Conservation (phyloP, 1,140 invertebrate species). For the Tetragonula clypearis region DNA sequence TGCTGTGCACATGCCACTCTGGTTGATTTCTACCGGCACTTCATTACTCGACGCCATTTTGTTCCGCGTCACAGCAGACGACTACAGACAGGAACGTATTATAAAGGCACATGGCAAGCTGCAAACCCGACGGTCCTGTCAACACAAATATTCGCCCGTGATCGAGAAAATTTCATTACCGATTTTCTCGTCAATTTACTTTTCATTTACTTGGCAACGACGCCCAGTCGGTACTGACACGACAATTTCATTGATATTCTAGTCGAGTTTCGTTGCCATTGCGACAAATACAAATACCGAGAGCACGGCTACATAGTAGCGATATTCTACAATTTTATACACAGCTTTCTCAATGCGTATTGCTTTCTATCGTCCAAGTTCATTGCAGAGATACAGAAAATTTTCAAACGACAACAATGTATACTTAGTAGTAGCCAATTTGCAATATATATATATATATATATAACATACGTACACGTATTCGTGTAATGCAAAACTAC, state of each 20-base stretch:
- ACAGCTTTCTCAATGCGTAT: no score
- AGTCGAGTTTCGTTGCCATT: neutral
- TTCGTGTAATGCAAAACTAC: neutral
- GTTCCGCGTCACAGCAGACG: slow-evolving; percentile 71
- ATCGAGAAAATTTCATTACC: neutral
- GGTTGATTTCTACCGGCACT: slow-evolving; percentile 77
- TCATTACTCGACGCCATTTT: slow-evolving; percentile 79
- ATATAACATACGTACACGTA: neutral
- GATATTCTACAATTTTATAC: neutral
- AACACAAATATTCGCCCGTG: slow-evolving; percentile 11
- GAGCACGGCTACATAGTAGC: neutral
- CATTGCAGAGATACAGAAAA: neutral
- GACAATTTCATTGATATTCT: neutral
- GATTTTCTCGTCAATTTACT: neutral
- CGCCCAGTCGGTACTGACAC: neutral
- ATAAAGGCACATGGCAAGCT: slow-evolving; percentile 34
- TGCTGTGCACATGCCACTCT: slow-evolving; percentile 64
- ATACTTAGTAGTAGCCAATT: neutral
- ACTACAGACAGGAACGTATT: slow-evolving; percentile 55
- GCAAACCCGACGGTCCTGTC: slow-evolving; percentile 21
- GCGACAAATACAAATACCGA: neutral
- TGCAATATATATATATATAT: neutral
- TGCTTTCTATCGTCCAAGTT: neutral
- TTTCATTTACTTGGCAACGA: neutral
- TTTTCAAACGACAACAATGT: neutral